These are phyloP conservation scores for Pentalonia nigronervosa DNA, from an alignment of 1,140 invertebrate genomes.

Conservation along the genomic window DNA sequence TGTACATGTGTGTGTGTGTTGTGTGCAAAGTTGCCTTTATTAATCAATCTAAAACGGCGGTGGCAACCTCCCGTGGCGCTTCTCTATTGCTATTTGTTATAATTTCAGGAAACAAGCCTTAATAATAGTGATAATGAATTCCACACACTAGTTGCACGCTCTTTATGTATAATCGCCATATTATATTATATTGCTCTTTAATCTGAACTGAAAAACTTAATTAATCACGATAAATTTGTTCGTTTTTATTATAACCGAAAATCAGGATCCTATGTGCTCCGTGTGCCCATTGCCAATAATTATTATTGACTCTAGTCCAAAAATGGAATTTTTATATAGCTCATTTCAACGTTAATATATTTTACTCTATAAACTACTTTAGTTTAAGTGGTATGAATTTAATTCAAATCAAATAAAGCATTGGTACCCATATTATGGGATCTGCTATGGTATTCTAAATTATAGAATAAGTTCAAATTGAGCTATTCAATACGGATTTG, in stretches of 20 bases:
- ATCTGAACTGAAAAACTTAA: not conserved
- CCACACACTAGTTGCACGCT: not conserved
- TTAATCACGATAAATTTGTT: not conserved
- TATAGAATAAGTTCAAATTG: not conserved
- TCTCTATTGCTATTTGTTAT: not conserved
- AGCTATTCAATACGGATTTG: not conserved
- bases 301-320: not conserved
- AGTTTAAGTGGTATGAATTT: not conserved
- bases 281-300: not conserved
- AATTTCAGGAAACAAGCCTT: not conserved
- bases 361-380: not conserved
- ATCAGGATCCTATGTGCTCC: not conserved
- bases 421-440: not conserved
- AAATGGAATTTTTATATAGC: not conserved
- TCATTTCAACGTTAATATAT: not conserved
- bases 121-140: not conserved
- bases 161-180: not conserved
- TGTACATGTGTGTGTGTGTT: not conserved
- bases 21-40: not conserved
- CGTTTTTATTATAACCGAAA: not conserved
- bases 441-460: not conserved
- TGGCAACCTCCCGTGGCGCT: not conserved
- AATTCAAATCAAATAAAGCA: not conserved
- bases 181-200: not conserved
- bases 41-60: conserved; percentile 7